Conservation (phyloP, 2,888 invertebrate genomes). For the Octodonta nipae region DNA sequence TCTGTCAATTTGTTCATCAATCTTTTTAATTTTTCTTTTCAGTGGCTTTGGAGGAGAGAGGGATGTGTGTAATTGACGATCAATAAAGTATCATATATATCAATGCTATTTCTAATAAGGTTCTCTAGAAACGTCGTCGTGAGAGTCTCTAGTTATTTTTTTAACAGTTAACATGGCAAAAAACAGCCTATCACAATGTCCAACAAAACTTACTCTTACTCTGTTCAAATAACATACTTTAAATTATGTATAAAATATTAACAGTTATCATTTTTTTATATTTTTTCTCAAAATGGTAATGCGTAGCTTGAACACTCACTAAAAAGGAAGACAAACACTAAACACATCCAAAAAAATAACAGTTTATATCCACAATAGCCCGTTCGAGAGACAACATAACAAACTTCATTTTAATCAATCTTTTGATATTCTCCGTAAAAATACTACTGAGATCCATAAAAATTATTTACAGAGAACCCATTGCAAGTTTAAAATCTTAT, state of each 20-base stretch:
- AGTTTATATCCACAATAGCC: too few relatives aligned
- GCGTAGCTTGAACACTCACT: slow-evolving; percentile 37
- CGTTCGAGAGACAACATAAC: too few relatives aligned
- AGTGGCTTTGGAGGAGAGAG: slow-evolving; percentile 16
- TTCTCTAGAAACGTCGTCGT: slow-evolving; percentile 26
- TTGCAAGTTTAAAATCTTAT: too few relatives aligned
- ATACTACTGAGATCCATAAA: too few relatives aligned
- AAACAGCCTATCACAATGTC: slow-evolving; percentile 39
- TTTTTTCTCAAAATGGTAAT: slow-evolving; percentile 31
- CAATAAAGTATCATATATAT: slow-evolving; percentile 38
- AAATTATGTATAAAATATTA: slow-evolving; percentile 41
- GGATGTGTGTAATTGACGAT: slow-evolving; percentile 40
- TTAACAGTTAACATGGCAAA: slow-evolving; percentile 36
- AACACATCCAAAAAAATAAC: slow-evolving; percentile 23
- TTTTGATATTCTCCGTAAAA: too few relatives aligned
- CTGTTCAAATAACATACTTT: slow-evolving; percentile 38
- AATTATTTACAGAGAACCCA: too few relatives aligned
- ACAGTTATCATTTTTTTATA: slow-evolving; percentile 35
- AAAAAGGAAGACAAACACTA: slow-evolving; percentile 36
- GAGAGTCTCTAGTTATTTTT: slow-evolving; percentile 29
- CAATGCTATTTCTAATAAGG: slow-evolving; percentile 25
- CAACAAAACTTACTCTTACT: slow-evolving; percentile 38
- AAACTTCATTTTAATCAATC: too few relatives aligned
- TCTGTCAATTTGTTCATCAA: slow-evolving; percentile 47
- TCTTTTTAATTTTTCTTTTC: slow-evolving; percentile 31